phyloP scores from a whole-genome alignment of 2,888 invertebrate species.

The Drosophila anomelani region DNA sequence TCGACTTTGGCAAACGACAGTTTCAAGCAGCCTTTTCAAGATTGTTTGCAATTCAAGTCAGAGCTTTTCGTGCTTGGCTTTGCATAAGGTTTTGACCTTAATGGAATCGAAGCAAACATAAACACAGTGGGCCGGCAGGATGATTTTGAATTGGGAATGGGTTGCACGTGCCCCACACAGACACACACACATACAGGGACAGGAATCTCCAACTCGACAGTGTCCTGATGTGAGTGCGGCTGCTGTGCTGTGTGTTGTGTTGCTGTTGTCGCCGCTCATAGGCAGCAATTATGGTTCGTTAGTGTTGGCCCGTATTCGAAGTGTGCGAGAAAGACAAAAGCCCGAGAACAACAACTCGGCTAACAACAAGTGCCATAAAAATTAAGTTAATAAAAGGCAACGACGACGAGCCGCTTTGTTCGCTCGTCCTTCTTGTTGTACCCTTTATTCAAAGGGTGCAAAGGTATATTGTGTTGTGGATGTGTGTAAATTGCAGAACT shows the following conservation, averaged over 20 bases:
- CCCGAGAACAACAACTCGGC: slow-evolving; percentile 39
- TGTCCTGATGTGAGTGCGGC: slow-evolving; percentile 30
- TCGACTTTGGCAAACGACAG: slow-evolving; percentile 35
- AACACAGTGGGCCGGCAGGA: slow-evolving; percentile 60
- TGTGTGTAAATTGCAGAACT: neutral
- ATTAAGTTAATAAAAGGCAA: slow-evolving; percentile 81
- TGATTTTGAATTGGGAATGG: slow-evolving; percentile 28
- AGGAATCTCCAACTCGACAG: slow-evolving; percentile 3
- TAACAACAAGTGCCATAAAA: slow-evolving; percentile 75
- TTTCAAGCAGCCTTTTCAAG: slow-evolving; percentile 24
- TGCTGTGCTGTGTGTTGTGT: slow-evolving; percentile 38
- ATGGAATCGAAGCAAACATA: slow-evolving; percentile 66
- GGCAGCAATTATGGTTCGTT: slow-evolving; percentile 81
- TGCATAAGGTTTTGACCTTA: slow-evolving; percentile 57
- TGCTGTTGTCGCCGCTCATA: slow-evolving; percentile 59
- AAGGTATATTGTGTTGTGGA: slow-evolving; percentile 2
- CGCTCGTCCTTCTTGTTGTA: slow-evolving; percentile 48
- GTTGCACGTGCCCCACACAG: slow-evolving; percentile 29
- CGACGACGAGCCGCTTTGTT: slow-evolving; percentile 75
- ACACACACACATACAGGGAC: slow-evolving; percentile 1
- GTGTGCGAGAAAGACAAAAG: slow-evolving; percentile 70
- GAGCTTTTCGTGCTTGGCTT: slow-evolving; percentile 49
- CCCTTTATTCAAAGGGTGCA: neutral
- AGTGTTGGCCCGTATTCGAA: slow-evolving; percentile 77
- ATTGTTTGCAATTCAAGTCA: slow-evolving; percentile 41